These are phyloP conservation scores for Sceloporus tristichus DNA, from an alignment of 2,113 vertebrate genomes.

Conservation along the genomic window DNA sequence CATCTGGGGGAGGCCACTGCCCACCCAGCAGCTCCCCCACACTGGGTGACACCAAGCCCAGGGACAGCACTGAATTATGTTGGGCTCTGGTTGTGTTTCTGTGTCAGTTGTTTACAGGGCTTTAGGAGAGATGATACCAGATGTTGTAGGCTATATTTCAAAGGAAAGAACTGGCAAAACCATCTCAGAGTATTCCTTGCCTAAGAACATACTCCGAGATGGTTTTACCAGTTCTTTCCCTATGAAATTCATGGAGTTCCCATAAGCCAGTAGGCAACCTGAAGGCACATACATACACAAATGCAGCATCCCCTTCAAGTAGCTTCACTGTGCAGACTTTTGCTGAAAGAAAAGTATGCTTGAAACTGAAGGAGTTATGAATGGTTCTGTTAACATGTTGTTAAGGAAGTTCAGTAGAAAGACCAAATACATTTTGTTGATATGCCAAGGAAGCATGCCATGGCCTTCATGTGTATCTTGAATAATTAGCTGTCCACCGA, in stretches of 20 bases:
- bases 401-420: background rate
- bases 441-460: slow-evolving; percentile 1
- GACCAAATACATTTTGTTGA: background rate
- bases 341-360: background rate
- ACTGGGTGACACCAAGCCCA: no score
- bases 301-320: background rate
- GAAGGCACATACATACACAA: slow-evolving; percentile 3
- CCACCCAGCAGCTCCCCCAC: no score
- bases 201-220: no score
- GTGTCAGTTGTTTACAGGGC: background rate
- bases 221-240: no score
- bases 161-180: no score
- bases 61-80: background rate
- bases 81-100: background rate
- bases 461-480: slow-evolving; percentile 25
- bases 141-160: no score
- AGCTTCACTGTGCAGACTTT: background rate
- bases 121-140: background rate
- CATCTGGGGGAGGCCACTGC: no score
- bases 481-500: slow-evolving; percentile 37
- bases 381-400: background rate
- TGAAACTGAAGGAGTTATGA: slow-evolving; percentile 1
- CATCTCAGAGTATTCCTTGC: no score
- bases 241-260: no score
- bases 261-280: no score